Evolutionary conservation across 2,797 vertebrate species (phyloP).

Genomic region (Sebastes matsubarae): DNA sequence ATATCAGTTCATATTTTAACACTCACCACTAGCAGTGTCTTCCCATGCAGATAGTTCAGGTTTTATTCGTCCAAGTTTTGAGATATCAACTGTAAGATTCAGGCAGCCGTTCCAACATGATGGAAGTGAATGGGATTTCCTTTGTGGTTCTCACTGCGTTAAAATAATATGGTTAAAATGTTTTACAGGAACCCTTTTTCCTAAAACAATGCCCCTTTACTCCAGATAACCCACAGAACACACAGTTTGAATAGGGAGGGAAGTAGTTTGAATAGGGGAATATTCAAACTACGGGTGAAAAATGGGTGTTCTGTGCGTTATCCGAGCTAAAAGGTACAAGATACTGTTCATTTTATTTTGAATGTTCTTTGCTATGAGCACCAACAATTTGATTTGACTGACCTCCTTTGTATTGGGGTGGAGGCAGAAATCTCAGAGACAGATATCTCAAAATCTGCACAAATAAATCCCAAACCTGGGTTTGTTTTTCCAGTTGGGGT

Average conservation of each 20-base stretch:
- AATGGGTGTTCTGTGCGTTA: no score
- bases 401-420: not conserved
- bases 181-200: not conserved
- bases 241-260: not conserved
- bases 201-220: not conserved
- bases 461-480: not conserved
- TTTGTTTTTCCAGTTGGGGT: not conserved
- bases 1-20: not conserved
- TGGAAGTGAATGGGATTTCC: not conserved
- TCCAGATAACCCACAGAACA: not conserved
- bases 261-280: not conserved
- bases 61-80: not conserved
- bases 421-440: not conserved
- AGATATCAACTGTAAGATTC: not conserved
- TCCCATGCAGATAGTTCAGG: not conserved
- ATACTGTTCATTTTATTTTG: not conserved
- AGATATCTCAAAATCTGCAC: not conserved
- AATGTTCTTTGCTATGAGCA: not conserved
- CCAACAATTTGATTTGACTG: not conserved
- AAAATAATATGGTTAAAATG: rapidly evolving
- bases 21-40: not conserved
- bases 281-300: not conserved
- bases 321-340: rapidly evolving
- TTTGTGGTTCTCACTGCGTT: not conserved
- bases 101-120: not conserved